Evolutionary conservation across 2,888 invertebrate species (phyloP).

Genomic region (Dasysyrphus tricinctus): DNA sequence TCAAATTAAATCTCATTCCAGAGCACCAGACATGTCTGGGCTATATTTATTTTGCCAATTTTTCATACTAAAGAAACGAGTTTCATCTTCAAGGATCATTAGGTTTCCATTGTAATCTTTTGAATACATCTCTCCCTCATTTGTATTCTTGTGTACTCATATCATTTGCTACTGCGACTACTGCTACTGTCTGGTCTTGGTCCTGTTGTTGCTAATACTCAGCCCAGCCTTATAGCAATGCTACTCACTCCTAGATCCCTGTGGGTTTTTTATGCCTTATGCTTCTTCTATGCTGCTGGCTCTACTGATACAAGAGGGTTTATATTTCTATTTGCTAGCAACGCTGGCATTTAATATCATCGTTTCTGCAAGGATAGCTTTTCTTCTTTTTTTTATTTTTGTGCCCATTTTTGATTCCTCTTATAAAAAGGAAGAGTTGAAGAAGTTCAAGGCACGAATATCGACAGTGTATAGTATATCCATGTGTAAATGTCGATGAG

Average conservation of each 20-base stretch:
- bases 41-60: slow-evolving; percentile 67
- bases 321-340: slow-evolving; percentile 71
- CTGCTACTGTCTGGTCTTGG: slow-evolving; percentile 56
- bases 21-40: slow-evolving; percentile 16
- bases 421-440: slow-evolving; percentile 47
- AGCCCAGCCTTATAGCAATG: slow-evolving; percentile 5
- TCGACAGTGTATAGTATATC: slow-evolving; percentile 13
- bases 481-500: slow-evolving; percentile 55
- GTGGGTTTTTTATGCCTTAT: slow-evolving; percentile 42
- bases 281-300: background rate
- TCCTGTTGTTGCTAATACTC: slow-evolving; percentile 64
- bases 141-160: slow-evolving; percentile 76
- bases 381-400: background rate
- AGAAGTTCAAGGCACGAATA: slow-evolving; percentile 33
- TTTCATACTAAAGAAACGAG: slow-evolving; percentile 72
- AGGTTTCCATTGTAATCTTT: slow-evolving; percentile 76
- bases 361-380: slow-evolving; percentile 65
- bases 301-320: slow-evolving; percentile 59
- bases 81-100: slow-evolving; percentile 75
- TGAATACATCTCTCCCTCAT: slow-evolving; percentile 76
- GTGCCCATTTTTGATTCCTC: slow-evolving; percentile 46
- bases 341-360: slow-evolving; percentile 72
- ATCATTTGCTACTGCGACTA: slow-evolving; percentile 63
- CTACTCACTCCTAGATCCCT: slow-evolving; percentile 29
- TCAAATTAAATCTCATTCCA: slow-evolving; percentile 26